Evolutionary conservation across 2,113 vertebrate genomes (phyloP).

Genomic region (Oncorhynchus mykiss): DNA sequence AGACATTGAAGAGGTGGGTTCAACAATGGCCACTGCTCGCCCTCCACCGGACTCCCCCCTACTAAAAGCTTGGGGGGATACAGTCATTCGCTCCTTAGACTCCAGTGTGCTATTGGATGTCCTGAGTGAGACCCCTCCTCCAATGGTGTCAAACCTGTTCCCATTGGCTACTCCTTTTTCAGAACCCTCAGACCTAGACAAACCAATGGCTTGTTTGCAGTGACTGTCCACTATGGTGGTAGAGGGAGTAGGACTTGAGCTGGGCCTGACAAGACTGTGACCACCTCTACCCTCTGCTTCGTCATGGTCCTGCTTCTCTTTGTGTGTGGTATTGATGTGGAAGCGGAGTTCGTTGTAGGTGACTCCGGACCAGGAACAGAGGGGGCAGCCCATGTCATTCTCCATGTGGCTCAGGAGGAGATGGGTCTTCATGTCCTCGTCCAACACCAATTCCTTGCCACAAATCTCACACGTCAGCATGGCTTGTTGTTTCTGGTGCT

Average conservation of each 20-base stretch:
- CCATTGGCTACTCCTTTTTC: background rate
- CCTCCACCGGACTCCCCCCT: background rate
- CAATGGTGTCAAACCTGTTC: background rate
- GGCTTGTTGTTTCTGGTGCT: no score
- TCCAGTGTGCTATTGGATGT: background rate
- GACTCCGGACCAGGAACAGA: constrained; percentile 73
- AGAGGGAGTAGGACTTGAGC: background rate
- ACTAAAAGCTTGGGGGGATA: background rate
- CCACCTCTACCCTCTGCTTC: background rate
- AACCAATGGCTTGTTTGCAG: background rate
- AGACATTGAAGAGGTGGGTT: background rate
- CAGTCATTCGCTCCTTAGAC: background rate
- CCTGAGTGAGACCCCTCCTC: background rate
- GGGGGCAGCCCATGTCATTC: constrained; percentile 68
- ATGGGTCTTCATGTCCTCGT: constrained; percentile 75
- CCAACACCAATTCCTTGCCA: constrained; percentile 71
- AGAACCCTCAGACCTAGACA: background rate
- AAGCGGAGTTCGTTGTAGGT: constrained; percentile 74
- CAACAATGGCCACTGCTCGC: background rate
- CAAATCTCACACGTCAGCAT: constrained; percentile 81
- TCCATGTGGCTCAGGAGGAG: constrained; percentile 71
- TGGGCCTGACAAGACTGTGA: background rate
- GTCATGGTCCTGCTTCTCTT: constrained; percentile 49
- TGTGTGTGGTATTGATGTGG: constrained; percentile 74
- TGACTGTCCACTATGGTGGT: background rate